Conservation (phyloP, 2,888 invertebrate genomes). For the Creontiades dilutus region DNA sequence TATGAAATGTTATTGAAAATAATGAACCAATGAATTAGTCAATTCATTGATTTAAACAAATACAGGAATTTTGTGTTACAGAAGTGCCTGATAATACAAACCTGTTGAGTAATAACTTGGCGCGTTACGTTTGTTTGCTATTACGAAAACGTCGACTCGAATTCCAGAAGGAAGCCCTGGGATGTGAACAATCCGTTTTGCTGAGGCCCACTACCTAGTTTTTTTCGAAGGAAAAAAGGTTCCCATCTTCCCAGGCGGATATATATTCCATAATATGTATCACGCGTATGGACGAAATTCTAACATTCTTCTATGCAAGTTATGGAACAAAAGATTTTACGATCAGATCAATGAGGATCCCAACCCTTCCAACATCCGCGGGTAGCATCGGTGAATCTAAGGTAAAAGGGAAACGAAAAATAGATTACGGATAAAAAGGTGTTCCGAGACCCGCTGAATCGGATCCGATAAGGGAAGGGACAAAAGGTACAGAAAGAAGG, state of each 20-base stretch:
- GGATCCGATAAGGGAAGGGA: slow-evolving; percentile 59
- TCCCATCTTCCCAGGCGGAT: background rate
- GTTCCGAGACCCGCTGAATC: slow-evolving; percentile 51
- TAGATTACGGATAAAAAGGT: slow-evolving; percentile 55
- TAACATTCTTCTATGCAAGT: background rate
- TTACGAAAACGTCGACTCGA: no score
- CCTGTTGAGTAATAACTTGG: no score
- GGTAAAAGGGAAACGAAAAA: slow-evolving; percentile 28
- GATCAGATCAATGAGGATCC: slow-evolving; percentile 6
- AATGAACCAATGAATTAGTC: no score
- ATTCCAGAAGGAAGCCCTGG: no score
- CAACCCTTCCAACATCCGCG: background rate
- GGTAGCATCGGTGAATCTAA: background rate
- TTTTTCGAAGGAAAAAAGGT: background rate
- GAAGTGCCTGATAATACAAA: no score
- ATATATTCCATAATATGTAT: background rate
- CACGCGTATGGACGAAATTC: background rate
- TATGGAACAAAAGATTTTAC: slow-evolving; percentile 12
- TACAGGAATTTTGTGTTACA: no score
- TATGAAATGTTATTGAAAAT: no score
- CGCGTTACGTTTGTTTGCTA: no score
- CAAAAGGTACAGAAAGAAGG: slow-evolving; percentile 17
- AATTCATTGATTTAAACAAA: no score
- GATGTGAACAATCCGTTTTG: no score
- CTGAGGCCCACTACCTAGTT: no score